A percentile compares a stretch with the other conserved stretches of the same genome.
phyloP scores from a whole-genome alignment of 2,797 vertebrate species.

The Pangasius sanitwongsei region DNA sequence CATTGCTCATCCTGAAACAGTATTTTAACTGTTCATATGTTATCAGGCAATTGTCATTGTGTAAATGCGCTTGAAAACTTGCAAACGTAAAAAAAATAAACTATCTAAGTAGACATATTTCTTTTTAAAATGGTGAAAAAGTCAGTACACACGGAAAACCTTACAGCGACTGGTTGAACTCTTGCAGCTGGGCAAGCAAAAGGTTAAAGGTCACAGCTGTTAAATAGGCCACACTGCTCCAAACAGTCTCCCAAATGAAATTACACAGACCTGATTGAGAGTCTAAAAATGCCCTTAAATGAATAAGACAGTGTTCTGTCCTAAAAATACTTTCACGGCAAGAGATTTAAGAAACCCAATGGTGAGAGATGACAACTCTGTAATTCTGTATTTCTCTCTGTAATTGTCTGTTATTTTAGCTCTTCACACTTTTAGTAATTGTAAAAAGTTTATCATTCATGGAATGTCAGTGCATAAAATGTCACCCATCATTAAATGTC shows the following conservation, averaged over 20 bases:
- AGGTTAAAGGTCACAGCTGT: conserved; percentile 59
- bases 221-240: conserved; percentile 6
- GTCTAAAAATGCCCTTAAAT: background rate
- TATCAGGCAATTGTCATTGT: background rate
- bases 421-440: too few relatives aligned
- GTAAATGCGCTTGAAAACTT: background rate
- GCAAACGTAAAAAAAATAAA: background rate
- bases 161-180: background rate
- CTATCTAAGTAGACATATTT: background rate
- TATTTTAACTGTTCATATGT: conserved; percentile 34
- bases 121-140: background rate
- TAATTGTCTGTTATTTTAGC: background rate
- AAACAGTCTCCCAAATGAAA: background rate
- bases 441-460: background rate
- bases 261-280: background rate
- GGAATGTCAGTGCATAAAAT: background rate
- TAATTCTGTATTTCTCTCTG: background rate
- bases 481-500: background rate
- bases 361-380: background rate
- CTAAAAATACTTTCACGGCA: background rate
- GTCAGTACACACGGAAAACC: background rate
- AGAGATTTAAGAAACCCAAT: background rate
- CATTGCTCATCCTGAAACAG: conserved; percentile 38
- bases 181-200: conserved; percentile 41
- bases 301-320: background rate